Percentiles rank a stretch among this genome's conserved stretches.
These are phyloP conservation scores for Catocala fraxini DNA, from an alignment of 2,888 invertebrate species.

Conservation along the genomic window DNA sequence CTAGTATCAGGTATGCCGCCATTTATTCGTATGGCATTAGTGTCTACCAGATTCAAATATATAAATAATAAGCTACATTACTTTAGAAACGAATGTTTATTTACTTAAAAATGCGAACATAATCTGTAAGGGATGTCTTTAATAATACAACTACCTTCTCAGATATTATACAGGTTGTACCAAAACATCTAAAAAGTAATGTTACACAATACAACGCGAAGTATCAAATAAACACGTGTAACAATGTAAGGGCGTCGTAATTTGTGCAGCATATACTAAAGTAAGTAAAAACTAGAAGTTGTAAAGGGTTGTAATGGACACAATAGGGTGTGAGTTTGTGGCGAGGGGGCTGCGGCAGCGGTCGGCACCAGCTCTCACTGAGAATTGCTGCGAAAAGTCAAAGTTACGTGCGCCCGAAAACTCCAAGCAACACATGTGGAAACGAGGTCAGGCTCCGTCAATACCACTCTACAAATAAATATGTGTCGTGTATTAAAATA, in stretches of 20 bases:
- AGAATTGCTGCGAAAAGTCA: slow-evolving; percentile 71
- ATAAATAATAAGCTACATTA: too few species aligned
- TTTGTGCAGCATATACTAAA: slow-evolving; percentile 50
- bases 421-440: slow-evolving; percentile 63
- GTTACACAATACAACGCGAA: slow-evolving; percentile 18
- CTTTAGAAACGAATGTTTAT: too few species aligned
- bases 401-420: slow-evolving; percentile 70
- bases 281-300: slow-evolving; percentile 68
- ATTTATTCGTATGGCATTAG: too few species aligned
- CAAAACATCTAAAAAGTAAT: neutral
- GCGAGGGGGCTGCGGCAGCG: slow-evolving; percentile 61
- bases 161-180: neutral
- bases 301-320: slow-evolving; percentile 72
- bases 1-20: too few species aligned
- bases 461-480: slow-evolving; percentile 58
- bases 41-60: too few species aligned
- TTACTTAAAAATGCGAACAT: too few species aligned
- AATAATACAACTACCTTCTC: too few species aligned
- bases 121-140: too few species aligned
- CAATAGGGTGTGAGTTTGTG: slow-evolving; percentile 73
- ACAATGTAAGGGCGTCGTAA: slow-evolving; percentile 39
- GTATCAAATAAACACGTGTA: slow-evolving; percentile 23
- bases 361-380: slow-evolving; percentile 66
- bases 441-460: slow-evolving; percentile 63
- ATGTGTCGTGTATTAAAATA: slow-evolving; percentile 50